phyloP scores from a whole-genome alignment of 2,113 vertebrate species.

The Gasterosteus aculeatus region DNA sequence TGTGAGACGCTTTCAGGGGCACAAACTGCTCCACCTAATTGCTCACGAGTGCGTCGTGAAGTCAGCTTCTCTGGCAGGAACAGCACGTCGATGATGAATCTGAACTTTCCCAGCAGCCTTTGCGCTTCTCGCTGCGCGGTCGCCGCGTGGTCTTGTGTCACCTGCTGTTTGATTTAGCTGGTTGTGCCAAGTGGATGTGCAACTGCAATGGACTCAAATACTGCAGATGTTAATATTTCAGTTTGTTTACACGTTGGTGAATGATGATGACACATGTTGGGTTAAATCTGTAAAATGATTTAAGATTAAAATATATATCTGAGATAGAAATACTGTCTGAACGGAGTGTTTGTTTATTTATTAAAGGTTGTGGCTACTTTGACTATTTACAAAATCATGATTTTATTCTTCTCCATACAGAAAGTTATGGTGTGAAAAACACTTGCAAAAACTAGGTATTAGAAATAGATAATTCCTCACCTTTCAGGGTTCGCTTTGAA shows the following conservation, averaged over 20 bases:
- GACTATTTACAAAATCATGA: background rate
- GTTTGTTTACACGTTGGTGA: background rate
- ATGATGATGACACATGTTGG: background rate
- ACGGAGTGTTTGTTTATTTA: background rate
- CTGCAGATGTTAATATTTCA: background rate
- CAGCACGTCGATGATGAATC: background rate
- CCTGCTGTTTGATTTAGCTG: slow-evolving; percentile 24
- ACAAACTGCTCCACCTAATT: background rate
- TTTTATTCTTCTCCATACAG: background rate
- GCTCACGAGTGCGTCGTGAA: background rate
- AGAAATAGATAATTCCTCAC: background rate
- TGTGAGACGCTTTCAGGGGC: background rate
- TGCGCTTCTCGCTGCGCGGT: slow-evolving; percentile 14
- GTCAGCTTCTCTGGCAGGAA: background rate
- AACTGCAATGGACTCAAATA: background rate
- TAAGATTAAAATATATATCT: background rate
- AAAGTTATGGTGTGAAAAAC: too few relatives aligned
- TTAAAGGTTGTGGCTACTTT: background rate
- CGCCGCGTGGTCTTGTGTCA: background rate
- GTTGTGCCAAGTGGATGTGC: background rate
- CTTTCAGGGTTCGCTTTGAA: too few relatives aligned
- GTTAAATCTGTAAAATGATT: background rate
- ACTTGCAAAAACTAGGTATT: background rate
- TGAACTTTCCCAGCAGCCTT: background rate
- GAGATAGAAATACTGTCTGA: background rate